These are phyloP conservation scores for Clarias pachynema DNA, from an alignment of 2,797 vertebrate species.

Conservation along the genomic window DNA sequence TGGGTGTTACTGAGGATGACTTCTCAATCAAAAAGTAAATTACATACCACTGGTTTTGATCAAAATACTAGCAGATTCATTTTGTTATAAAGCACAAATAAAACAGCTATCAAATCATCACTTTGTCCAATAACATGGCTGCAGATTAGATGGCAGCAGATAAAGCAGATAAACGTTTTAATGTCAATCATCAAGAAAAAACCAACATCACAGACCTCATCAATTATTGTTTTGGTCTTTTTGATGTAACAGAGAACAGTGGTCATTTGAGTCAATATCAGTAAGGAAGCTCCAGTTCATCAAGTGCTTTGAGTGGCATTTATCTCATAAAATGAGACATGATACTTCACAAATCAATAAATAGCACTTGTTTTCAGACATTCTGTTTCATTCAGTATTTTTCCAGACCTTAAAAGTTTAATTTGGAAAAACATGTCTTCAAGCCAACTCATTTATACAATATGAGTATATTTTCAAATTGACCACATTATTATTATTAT, in stretches of 20 bases:
- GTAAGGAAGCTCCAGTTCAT: not conserved
- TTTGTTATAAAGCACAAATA: not conserved
- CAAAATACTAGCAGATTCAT: not conserved
- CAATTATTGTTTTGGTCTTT: not conserved
- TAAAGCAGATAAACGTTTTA: not conserved
- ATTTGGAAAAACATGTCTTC: not conserved
- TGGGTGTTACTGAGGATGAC: not conserved
- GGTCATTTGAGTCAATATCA: not conserved
- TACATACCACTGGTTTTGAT: not conserved
- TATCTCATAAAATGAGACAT: not conserved
- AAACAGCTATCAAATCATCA: not conserved
- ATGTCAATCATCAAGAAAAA: not conserved
- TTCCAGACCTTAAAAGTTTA: not conserved
- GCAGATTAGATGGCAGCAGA: not conserved
- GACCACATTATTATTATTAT: too few relatives aligned
- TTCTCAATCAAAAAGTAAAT: not conserved
- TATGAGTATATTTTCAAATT: too few relatives aligned
- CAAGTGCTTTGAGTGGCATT: not conserved
- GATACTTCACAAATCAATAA: not conserved
- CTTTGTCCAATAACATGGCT: not conserved
- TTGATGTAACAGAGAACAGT: not conserved
- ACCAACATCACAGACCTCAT: not conserved
- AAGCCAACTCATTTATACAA: too few relatives aligned
- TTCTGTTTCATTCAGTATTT: not conserved
- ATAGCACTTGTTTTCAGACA: not conserved